phyloP scores from a whole-genome alignment of 2,888 invertebrate species.

The Leptinotarsa juncta region DNA sequence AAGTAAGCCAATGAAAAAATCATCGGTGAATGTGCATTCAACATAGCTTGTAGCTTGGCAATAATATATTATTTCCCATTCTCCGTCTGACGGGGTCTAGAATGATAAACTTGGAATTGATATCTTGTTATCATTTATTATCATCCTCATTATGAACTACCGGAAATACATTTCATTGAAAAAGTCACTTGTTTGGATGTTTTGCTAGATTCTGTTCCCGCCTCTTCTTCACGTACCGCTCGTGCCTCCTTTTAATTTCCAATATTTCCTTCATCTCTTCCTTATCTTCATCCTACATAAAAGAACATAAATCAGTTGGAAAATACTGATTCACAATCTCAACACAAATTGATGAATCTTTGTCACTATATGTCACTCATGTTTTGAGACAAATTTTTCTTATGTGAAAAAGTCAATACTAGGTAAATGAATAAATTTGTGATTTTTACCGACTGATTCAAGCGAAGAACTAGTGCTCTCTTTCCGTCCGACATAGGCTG shows the following conservation, averaged over 20 bases:
- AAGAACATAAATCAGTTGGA: constrained; percentile 19
- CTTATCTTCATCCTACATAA: constrained; percentile 85
- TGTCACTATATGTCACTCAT: no score
- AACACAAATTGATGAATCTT: no score
- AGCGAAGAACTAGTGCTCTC: constrained; percentile 85
- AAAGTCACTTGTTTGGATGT: background rate
- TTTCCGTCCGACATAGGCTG: constrained; percentile 93
- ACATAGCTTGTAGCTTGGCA: no score
- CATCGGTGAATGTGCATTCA: no score
- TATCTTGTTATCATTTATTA: no score
- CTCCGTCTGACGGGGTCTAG: background rate
- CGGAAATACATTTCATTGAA: no score
- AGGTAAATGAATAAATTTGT: no score
- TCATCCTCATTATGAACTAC: no score
- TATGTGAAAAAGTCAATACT: no score
- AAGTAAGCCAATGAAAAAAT: no score
- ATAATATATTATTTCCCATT: no score
- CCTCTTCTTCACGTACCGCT: constrained; percentile 81
- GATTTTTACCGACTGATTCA: constrained; percentile 83
- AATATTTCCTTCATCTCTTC: constrained; percentile 94
- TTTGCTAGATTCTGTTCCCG: constrained; percentile 50
- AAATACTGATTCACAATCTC: background rate
- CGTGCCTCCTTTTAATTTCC: constrained; percentile 90
- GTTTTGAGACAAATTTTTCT: no score
- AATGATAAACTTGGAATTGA: background rate